Evolutionary conservation across 2,797 vertebrate species (phyloP).

Genomic region (Malurus leucopterus): DNA sequence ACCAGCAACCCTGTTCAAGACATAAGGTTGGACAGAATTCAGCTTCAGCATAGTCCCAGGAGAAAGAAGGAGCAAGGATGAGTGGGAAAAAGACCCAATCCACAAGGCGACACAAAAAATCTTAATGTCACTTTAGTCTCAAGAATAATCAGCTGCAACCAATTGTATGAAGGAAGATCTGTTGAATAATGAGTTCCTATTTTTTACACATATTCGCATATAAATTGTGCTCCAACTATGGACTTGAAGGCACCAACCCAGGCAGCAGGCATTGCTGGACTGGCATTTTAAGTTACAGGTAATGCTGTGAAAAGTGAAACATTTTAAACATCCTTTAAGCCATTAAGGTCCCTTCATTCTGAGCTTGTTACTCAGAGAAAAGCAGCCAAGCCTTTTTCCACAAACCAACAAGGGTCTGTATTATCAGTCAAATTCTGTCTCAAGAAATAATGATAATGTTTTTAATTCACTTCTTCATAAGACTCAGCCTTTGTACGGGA

Average conservation of each 20-base stretch:
- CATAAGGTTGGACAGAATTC: not conserved
- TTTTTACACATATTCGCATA: not conserved
- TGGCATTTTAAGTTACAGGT: not conserved
- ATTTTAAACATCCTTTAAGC: accelerated
- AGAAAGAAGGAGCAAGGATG: not conserved
- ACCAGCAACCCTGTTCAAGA: not conserved
- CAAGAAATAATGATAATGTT: not conserved
- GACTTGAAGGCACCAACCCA: not conserved
- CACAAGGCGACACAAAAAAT: not conserved
- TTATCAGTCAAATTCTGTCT: not conserved
- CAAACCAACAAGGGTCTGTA: not conserved
- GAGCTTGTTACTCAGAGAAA: not conserved
- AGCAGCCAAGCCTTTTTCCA: not conserved
- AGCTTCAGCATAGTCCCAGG: not conserved
- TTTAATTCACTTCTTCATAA: not conserved
- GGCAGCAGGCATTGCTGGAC: not conserved
- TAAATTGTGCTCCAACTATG: not conserved
- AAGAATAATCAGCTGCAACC: not conserved
- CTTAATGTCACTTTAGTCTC: not conserved
- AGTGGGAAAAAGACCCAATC: accelerated
- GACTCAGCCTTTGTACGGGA: not conserved
- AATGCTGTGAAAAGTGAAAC: not conserved
- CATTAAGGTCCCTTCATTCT: not conserved
- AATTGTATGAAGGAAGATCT: not conserved
- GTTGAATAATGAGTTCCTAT: not conserved